Conservation (phyloP, 1,140 invertebrate genomes). For the Leptoteleia sp. region DNA sequence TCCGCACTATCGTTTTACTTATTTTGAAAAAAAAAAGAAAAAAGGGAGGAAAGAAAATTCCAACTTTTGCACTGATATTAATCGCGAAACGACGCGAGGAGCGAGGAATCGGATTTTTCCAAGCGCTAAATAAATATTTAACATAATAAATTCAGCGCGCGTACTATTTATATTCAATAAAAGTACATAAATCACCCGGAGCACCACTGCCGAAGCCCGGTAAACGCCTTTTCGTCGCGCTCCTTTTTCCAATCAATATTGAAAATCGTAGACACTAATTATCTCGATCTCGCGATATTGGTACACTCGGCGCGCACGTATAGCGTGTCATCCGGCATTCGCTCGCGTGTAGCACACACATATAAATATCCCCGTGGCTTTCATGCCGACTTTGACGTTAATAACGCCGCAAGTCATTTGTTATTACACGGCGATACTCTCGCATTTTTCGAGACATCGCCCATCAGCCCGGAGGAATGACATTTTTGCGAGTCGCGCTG, state of each 20-base stretch:
- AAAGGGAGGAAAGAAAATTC: no score
- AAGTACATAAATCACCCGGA: conserved; percentile 24
- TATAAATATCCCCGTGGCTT: conserved; percentile 28
- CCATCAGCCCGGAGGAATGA: conserved; percentile 26
- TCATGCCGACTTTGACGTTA: conserved; percentile 49
- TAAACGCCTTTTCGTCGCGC: neutral
- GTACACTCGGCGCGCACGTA: conserved; percentile 29
- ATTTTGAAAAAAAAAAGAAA: no score
- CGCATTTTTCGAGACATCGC: conserved; percentile 30
- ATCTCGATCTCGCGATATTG: conserved; percentile 43
- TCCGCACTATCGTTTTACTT: no score
- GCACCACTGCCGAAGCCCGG: conserved; percentile 4
- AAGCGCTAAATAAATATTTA: conserved; percentile 12
- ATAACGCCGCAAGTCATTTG: conserved; percentile 55
- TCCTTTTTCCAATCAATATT: conserved; percentile 17
- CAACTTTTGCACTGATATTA: no score
- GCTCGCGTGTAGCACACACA: conserved; percentile 22
- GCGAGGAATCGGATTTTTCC: no score
- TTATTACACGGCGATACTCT: conserved; percentile 47
- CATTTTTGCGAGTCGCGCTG: conserved; percentile 25
- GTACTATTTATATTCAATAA: conserved; percentile 31
- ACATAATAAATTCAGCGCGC: conserved; percentile 26
- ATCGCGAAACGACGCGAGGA: no score
- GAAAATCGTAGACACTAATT: conserved; percentile 43
- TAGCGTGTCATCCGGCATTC: conserved; percentile 40